Conservation (phyloP, 2,113 vertebrate genomes). For the Arenaria interpres region DNA sequence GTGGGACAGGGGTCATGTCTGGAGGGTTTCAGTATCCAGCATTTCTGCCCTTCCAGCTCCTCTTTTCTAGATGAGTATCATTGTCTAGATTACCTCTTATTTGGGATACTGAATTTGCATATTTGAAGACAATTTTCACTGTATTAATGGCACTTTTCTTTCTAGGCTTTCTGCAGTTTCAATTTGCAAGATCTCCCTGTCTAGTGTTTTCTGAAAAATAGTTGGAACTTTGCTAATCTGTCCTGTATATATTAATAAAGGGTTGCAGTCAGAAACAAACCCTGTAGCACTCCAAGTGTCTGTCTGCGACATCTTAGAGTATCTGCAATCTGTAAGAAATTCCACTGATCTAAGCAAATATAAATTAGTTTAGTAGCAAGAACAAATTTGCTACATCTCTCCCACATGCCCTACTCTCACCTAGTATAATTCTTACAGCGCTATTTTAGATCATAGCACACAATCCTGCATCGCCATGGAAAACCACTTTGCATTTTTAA, state of each 20-base stretch:
- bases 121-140: background rate
- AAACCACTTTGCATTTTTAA: background rate
- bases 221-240: background rate
- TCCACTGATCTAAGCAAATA: background rate
- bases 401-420: background rate
- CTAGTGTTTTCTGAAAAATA: background rate
- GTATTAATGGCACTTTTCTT: background rate
- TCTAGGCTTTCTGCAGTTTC: background rate
- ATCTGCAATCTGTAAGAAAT: background rate
- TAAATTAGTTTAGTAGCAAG: background rate
- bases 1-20: accelerated
- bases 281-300: background rate
- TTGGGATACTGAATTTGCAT: background rate
- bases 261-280: background rate
- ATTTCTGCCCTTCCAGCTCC: background rate
- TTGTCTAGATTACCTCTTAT: background rate
- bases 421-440: background rate
- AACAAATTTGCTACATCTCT: background rate
- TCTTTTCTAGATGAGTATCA: background rate
- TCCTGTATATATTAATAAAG: background rate
- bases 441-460: background rate
- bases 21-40: background rate
- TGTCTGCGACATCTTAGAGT: background rate
- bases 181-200: background rate
- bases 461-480: background rate